phyloP scores from a whole-genome alignment of 2,888 invertebrate genomes.

The Endomychus coccineus region DNA sequence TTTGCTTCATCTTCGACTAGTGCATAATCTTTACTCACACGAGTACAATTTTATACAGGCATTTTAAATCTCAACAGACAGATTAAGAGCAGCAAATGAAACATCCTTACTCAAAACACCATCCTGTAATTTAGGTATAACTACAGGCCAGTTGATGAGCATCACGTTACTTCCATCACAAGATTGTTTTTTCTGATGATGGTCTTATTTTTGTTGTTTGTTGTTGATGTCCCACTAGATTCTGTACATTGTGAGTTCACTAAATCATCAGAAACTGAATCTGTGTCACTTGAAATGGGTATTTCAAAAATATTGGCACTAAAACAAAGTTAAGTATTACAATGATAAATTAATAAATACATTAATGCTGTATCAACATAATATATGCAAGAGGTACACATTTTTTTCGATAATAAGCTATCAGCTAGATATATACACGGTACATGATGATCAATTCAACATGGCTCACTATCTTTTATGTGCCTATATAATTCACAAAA shows the following conservation, averaged over 20 bases:
- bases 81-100: conserved; percentile 5
- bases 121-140: conserved; percentile 9
- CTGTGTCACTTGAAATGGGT: conserved; percentile 37
- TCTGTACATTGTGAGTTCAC: conserved; percentile 31
- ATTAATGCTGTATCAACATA: too few species aligned
- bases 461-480: too few species aligned
- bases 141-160: conserved; percentile 36
- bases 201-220: conserved; percentile 40
- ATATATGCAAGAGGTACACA: too few species aligned
- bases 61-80: conserved; percentile 1
- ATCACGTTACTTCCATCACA: conserved; percentile 58
- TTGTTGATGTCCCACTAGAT: conserved; percentile 29
- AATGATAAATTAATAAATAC: too few species aligned
- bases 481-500: too few species aligned
- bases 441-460: too few species aligned
- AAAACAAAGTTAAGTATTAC: conserved; percentile 26
- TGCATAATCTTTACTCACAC: too few species aligned
- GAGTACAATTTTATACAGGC: too few species aligned
- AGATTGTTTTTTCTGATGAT: conserved; percentile 50
- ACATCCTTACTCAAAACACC: neutral
- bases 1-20: too few species aligned
- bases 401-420: too few species aligned
- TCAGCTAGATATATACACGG: too few species aligned
- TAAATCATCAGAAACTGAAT: conserved; percentile 32
- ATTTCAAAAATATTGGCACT: conserved; percentile 45